Evolutionary conservation across 2,797 vertebrate genomes (phyloP), one percentile per base, ranked within the genome.

Genomic region (Rachycentron canadum): DNA sequence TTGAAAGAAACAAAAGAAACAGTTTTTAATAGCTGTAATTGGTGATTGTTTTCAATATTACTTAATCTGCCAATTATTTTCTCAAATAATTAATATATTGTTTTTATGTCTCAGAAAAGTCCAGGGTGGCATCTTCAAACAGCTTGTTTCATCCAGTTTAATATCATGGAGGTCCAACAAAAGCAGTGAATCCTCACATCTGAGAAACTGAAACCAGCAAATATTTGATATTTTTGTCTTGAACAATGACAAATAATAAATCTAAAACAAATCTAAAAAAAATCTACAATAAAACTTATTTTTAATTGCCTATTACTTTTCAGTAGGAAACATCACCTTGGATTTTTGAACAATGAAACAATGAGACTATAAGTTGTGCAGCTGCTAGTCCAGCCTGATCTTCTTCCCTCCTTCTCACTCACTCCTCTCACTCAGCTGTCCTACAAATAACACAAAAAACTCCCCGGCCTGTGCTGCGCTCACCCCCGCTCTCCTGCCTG

Each of bases 401-500:
- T 41, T 73, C 57, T 19, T 40, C 61, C 68, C 60, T 84, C 81
- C 76, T 59, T 84, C 80, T 87, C 91, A 77, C 85, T 68, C 69
- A 81, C 84, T 90, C 84, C 86, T 90, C 88, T 86, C 84, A 79
- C 68, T 84, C 89, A 83, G 84, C 83, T 83, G 85, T 88, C 87
- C 66, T 52, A 45, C 58, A 72, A 57, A 85, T 34, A 76, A 76
- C 25, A 67, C 61, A 17, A 45, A 57, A 41, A 61, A 4, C 23
- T 72, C 61, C 55, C 0, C 43, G 58, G 76, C 74, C 81, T 68
- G 67, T 55, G 58, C 69, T 68, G 77, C 76, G 79, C 72, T 80
- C 88, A 66, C 78, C 79, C 77, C 55, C 58, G 25, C 72, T 73
- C 63, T 28, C 62, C 71, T 23, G 70, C 36, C 57, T 67, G 72